Conservation (phyloP, 2,888 invertebrate genomes). For the Epiblema foenella region DNA sequence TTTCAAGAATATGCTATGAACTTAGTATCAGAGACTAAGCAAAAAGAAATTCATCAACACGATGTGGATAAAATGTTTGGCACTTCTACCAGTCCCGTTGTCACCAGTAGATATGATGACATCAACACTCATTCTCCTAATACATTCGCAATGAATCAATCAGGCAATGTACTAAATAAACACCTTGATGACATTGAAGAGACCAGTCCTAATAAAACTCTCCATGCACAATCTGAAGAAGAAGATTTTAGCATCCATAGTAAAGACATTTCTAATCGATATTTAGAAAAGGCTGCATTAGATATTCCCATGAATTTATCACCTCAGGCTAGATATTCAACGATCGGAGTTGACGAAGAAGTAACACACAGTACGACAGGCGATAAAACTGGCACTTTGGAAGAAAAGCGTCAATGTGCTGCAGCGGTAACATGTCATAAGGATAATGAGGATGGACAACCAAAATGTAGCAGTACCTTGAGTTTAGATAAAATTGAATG, state of each 20-base stretch:
- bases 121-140: not conserved
- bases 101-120: constrained; percentile 2
- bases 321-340: constrained; percentile 35
- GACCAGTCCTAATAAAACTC: not conserved
- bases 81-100: not conserved
- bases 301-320: constrained; percentile 44
- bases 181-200: constrained; percentile 7
- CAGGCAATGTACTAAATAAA: constrained; percentile 12
- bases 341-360: constrained; percentile 28
- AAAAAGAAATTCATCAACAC: constrained; percentile 25
- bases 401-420: constrained; percentile 17
- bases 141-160: constrained; percentile 2
- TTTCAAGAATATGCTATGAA: constrained; percentile 55
- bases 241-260: constrained; percentile 15
- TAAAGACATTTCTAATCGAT: constrained; percentile 27
- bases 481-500: not conserved
- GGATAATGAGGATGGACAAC: not conserved
- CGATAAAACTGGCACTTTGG: constrained; percentile 3
- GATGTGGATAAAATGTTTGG: constrained; percentile 37
- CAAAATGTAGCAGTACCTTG: not conserved
- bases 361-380: not conserved
- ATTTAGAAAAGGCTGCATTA: constrained; percentile 29
- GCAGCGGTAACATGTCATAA: constrained; percentile 8
- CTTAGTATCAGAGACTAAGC: constrained; percentile 56
- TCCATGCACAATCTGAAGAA: constrained; percentile 20